Conservation (phyloP, 1,140 invertebrate genomes). For the Lucilia sericata region DNA sequence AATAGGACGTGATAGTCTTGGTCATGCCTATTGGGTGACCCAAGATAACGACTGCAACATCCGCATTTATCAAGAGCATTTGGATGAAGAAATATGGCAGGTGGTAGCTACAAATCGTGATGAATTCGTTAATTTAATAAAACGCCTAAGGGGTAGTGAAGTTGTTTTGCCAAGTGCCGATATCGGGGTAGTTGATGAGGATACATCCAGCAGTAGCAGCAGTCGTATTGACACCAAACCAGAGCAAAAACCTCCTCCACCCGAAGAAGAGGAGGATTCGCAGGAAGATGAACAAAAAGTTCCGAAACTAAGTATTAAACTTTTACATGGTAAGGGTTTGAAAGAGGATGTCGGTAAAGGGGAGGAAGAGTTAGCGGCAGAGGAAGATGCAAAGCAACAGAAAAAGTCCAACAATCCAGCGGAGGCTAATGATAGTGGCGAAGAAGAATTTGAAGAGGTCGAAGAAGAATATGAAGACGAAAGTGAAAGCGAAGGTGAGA, state of each 20-base stretch:
- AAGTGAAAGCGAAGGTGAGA: background rate
- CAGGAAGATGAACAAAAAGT: conserved; percentile 53
- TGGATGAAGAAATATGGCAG: conserved; percentile 96
- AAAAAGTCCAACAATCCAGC: background rate
- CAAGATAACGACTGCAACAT: conserved; percentile 90
- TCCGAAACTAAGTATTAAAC: conserved; percentile 64
- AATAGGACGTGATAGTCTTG: conserved; percentile 89
- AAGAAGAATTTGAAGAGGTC: conserved; percentile 40
- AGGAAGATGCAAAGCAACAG: conserved; percentile 38
- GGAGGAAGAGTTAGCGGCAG: conserved; percentile 45
- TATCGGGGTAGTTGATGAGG: conserved; percentile 74
- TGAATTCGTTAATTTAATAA: conserved; percentile 81
- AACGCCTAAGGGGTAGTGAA: conserved; percentile 77
- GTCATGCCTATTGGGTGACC: conserved; percentile 93
- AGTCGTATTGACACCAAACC: conserved; percentile 47
- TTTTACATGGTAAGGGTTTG: conserved; percentile 51
- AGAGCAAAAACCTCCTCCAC: conserved; percentile 55
- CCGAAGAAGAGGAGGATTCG: conserved; percentile 59
- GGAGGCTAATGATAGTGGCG: background rate
- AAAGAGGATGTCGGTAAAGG: conserved; percentile 49
- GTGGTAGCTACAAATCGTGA: conserved; percentile 88
- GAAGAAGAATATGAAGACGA: conserved; percentile 36
- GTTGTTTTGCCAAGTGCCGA: conserved; percentile 71
- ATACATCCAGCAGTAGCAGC: conserved; percentile 72
- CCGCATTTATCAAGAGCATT: conserved; percentile 92